These are phyloP conservation scores for Amphipyra berbera DNA, from an alignment of 2,888 invertebrate genomes.

Conservation along the genomic window DNA sequence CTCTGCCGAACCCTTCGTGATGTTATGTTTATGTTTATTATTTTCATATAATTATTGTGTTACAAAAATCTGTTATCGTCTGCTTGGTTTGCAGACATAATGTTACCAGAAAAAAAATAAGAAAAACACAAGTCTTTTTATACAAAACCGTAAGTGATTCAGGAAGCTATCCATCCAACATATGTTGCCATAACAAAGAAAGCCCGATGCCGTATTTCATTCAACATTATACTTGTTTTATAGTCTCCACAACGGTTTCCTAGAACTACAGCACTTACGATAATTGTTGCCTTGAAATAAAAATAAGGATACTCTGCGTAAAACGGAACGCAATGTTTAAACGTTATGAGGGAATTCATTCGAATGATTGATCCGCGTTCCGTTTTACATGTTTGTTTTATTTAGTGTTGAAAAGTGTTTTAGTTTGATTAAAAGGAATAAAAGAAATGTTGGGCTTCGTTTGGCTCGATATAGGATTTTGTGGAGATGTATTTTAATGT, in stretches of 20 bases:
- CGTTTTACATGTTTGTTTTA: conserved; percentile 65
- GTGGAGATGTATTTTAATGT: neutral
- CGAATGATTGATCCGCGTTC: conserved; percentile 72
- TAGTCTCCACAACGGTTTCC: conserved; percentile 60
- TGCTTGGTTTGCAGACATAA: neutral
- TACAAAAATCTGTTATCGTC: no score
- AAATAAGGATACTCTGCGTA: conserved; percentile 65
- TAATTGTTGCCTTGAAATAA: conserved; percentile 75
- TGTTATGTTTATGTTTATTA: no score
- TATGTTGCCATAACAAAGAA: conserved; percentile 17
- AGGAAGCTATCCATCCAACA: conserved; percentile 21
- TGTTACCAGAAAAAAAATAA: neutral
- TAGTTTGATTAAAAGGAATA: conserved; percentile 75
- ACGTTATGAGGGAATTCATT: conserved; percentile 67
- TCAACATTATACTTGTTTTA: conserved; percentile 66
- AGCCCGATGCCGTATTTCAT: conserved; percentile 61
- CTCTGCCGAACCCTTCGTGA: no score
- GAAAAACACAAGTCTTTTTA: conserved; percentile 8
- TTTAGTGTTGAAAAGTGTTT: conserved; percentile 64
- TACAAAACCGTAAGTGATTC: conserved; percentile 7
- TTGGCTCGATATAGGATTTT: conserved; percentile 16
- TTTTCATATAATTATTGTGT: no score
- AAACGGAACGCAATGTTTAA: conserved; percentile 61
- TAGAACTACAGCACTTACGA: conserved; percentile 74
- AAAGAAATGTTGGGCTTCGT: conserved; percentile 1